Evolutionary conservation across 2,797 vertebrate species (phyloP), one percentile per base, ranked within the genome.

Genomic region (Crenuchus spilurus): DNA sequence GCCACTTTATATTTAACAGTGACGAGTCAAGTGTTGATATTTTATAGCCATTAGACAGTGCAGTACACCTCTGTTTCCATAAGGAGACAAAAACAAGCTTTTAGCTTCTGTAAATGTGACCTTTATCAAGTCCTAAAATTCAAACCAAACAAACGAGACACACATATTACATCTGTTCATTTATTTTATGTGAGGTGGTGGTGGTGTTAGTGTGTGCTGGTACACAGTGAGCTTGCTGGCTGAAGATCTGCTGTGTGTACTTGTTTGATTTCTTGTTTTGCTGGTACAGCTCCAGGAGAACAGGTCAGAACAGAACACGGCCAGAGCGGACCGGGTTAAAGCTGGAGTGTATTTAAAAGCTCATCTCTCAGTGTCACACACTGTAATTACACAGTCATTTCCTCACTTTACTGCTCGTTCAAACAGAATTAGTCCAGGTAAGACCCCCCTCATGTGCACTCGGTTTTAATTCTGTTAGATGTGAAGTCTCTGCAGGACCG

Each of bases 41-140:
- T 74, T 71, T 28, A 63, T 72, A 41, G n/a, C 42, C 35, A 46
- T 58, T 54, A 64, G 22, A 33, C 44, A 49, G 30, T 37, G 30
- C 39, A 37, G 31, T 54, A 41, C 49, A 44, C 57, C 60, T 55
- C 22, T 9, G 11, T 44, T 11, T 46, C 24, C 54, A 46, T 54
- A 62, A 61, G 55, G 64, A 39, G 16, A 70, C 46, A 44, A 20
- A 75, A 68, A n/a, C n/a, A 60, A 14, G 44, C 39, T 37, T 67
- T 66, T 63, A 52, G 16, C 61, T 61, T 16, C 18, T 51, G 68
- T 66, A n/a, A n/a, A 57, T n/a, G 28, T 57, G 16, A 4, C 8
- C 8, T 14, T 14, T 26, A n/a, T n/a, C n/a, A n/a, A n/a, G n/a
- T n/a, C n/a, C n/a, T 14, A 16, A 58, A 14, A 33, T 18, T 46